Percentiles rank a stretch among this genome's conserved stretches.
phyloP scores from a whole-genome alignment of 2,888 invertebrate species.

The Pogonocherus hispidulus region DNA sequence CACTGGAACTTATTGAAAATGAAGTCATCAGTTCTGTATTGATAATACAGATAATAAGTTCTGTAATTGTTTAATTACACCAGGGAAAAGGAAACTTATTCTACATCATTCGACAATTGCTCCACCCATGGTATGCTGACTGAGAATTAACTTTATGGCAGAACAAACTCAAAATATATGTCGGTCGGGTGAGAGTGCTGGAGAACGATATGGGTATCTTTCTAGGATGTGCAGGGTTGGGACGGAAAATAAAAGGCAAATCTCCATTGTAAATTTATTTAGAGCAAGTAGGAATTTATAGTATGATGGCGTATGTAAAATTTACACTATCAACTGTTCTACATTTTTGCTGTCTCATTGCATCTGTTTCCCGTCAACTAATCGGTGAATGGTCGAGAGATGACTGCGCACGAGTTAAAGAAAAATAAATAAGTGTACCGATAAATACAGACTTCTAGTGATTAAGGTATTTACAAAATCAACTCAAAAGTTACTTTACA shows the following conservation, averaged over 20 bases:
- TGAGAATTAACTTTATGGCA: too few species aligned
- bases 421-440: constrained; percentile 58
- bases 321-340: constrained; percentile 56
- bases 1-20: too few species aligned
- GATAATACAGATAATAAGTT: too few species aligned
- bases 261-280: constrained; percentile 57
- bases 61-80: too few species aligned
- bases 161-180: too few species aligned
- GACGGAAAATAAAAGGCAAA: constrained; percentile 31
- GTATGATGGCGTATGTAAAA: constrained; percentile 57
- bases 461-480: constrained; percentile 56
- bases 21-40: too few species aligned
- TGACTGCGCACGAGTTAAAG: constrained; percentile 54
- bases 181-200: too few species aligned
- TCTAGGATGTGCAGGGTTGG: too few species aligned
- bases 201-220: too few species aligned
- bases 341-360: constrained; percentile 53
- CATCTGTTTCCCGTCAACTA: constrained; percentile 52
- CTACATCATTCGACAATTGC: too few species aligned
- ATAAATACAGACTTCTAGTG: constrained; percentile 55
- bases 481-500: constrained; percentile 53
- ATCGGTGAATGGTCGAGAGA: constrained; percentile 52
- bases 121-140: too few species aligned
- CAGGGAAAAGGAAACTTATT: too few species aligned
- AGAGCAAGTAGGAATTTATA: constrained; percentile 61